Evolutionary conservation across 2,797 vertebrate genomes (phyloP), one percentile per base, ranked within the genome.

Genomic region (Coendou prehensilis): DNA sequence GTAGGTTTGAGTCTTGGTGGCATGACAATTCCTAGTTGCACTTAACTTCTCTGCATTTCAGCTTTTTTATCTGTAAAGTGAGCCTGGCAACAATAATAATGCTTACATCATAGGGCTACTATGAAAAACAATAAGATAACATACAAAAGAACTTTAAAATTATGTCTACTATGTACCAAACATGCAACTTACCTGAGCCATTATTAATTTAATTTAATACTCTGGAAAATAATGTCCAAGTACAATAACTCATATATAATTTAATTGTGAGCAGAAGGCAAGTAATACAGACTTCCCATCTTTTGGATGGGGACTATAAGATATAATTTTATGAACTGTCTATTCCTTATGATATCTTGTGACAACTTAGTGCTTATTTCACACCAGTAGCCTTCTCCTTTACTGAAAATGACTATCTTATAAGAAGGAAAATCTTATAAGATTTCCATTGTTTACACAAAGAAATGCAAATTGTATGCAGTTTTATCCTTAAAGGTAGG

Each of bases 151-250:
- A 87, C 41, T 18, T 80, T 67, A 37, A 64, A 73, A 89, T 89
- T 61, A 64, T 50, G 54, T 50, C 6, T 87, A 59, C 1, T 33
- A 37, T 37, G 18, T 73, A 79, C 26, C 79, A 69, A 92, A 57
- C 7, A 64, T 6, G 89, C 4, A 75, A 17, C 78, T 87, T 41
- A 85, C 4, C 18, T 71, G 67, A 76, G 37, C 10, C 54, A 76
- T 88, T 85, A 71, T 67, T 81, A 84, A 73, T 61, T 81, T 80
- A 75, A 93, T 47, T 84, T 79, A 79, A 89, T 26, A 84, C 2
- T 41, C 41, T 78, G 64, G 41, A 81, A 75, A 84, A 82, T 69
- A 92, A 52, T 50, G n/a, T 23, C n/a, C 57, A 93, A 63, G 5
- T 59, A 64, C 56, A 63, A 56, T 54, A 37, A 69, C 61, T 88